Percentiles rank a stretch among this genome's conserved stretches.
Evolutionary conservation across 2,113 vertebrate genomes (phyloP).

Genomic region (Neoarius graeffei): DNA sequence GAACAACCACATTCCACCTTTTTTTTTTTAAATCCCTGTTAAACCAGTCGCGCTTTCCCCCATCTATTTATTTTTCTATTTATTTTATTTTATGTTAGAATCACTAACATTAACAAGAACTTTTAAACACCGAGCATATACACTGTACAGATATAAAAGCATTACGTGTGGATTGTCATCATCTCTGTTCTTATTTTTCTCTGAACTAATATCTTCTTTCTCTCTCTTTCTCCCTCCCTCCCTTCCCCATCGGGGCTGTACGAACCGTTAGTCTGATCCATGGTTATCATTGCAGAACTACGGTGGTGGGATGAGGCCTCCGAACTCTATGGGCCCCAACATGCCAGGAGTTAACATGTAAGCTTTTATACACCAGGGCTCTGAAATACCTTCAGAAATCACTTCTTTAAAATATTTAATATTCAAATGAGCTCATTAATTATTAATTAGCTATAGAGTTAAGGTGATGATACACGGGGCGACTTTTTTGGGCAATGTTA

Average conservation of each 20-base stretch:
- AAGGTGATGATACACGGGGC: no score
- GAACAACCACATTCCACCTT: background rate
- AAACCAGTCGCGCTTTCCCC: background rate
- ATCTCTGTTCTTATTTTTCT: background rate
- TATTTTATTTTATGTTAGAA: background rate
- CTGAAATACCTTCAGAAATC: background rate
- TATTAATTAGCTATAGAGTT: background rate
- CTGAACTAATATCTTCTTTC: conserved; percentile 21
- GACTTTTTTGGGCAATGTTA: no score
- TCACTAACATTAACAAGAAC: background rate
- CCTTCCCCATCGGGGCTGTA: conserved; percentile 49
- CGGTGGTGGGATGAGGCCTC: conserved; percentile 85
- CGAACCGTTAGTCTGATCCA: conserved; percentile 74
- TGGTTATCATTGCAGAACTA: conserved; percentile 85
- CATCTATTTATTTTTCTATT: background rate
- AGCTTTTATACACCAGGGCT: conserved; percentile 56
- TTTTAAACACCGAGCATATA: background rate
- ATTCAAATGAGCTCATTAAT: background rate
- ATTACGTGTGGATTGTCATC: no score
- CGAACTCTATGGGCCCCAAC: conserved; percentile 83
- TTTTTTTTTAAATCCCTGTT: background rate
- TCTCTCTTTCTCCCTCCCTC: conserved; percentile 35
- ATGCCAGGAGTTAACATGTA: conserved; percentile 87
- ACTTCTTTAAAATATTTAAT: background rate
- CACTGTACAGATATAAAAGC: background rate